Evolutionary conservation across 35 echinoderm and acorn worm genomes (phyloP).

Genomic region (Lytechinus variegatus): DNA sequence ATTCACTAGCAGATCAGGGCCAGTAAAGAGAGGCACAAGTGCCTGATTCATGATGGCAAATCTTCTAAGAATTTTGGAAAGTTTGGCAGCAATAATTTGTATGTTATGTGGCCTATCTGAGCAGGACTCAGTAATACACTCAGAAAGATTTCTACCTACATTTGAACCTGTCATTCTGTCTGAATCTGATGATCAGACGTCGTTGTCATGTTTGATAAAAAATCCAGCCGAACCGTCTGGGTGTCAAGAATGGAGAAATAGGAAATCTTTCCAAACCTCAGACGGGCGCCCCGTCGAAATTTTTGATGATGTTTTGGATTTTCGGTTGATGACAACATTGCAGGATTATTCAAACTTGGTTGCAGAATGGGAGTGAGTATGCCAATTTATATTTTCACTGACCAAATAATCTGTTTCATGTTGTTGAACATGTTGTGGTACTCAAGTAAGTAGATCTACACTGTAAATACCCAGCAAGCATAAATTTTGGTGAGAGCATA

Average conservation of each 20-base stretch:
- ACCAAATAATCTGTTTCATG: too few species aligned
- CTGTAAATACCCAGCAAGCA: too few species aligned
- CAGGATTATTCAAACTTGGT: constrained; percentile 27
- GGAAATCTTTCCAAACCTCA: neutral
- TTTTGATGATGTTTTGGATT: constrained; percentile 62
- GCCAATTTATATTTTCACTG: neutral
- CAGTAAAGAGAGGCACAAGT: too few species aligned
- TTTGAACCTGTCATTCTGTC: neutral
- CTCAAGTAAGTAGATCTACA: too few species aligned
- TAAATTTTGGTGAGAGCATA: too few species aligned
- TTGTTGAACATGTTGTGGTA: too few species aligned
- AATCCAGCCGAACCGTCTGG: neutral
- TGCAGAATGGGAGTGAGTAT: constrained; percentile 52
- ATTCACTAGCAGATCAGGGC: too few species aligned
- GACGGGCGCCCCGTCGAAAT: constrained; percentile 17
- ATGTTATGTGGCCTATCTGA: neutral
- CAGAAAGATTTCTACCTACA: constrained; percentile 23
- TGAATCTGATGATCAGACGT: neutral
- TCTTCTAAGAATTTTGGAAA: neutral
- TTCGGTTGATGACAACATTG: neutral
- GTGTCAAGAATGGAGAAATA: neutral
- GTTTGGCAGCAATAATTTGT: neutral
- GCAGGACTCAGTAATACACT: neutral
- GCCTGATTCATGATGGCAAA: neutral
- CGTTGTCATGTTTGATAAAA: neutral